A percentile compares a stretch with the other conserved stretches of the same genome.
Evolutionary conservation across 2,797 vertebrate species (phyloP).

Genomic region (Acipenser oxyrinchus): DNA sequence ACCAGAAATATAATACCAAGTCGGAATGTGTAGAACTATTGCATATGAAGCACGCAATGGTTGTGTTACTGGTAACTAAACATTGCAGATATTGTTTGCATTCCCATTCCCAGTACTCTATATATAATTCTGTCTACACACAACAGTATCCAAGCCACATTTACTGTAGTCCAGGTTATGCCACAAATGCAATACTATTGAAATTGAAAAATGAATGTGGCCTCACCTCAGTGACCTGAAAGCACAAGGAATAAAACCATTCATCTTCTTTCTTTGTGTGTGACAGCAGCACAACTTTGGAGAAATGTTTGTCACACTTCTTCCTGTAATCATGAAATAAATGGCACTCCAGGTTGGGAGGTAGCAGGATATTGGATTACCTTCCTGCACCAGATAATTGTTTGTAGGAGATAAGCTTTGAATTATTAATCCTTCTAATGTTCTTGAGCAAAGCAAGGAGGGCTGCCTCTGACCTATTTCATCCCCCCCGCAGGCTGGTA

Average conservation of each 20-base stretch:
- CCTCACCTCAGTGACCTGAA: slow-evolving; percentile 52
- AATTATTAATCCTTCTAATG: slow-evolving; percentile 80
- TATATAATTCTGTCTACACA: too few species aligned
- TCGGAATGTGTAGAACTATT: too few species aligned
- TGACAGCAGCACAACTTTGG: slow-evolving; percentile 38
- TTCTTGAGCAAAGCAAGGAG: slow-evolving; percentile 54
- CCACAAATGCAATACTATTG: too few species aligned
- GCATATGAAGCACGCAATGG: too few species aligned
- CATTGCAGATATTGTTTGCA: too few species aligned
- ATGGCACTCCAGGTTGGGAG: slow-evolving; percentile 53
- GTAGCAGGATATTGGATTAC: slow-evolving; percentile 76
- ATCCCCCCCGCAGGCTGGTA: slow-evolving; percentile 35
- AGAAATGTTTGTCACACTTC: slow-evolving; percentile 26
- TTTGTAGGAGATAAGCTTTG: slow-evolving; percentile 74
- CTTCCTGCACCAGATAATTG: slow-evolving; percentile 73
- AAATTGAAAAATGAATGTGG: slow-evolving; percentile 4
- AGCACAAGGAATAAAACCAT: slow-evolving; percentile 57
- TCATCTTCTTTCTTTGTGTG: slow-evolving; percentile 46
- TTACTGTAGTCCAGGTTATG: too few species aligned
- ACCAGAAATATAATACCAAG: too few species aligned
- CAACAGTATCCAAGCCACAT: too few species aligned
- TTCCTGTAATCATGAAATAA: slow-evolving; percentile 45
- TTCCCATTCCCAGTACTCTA: too few species aligned
- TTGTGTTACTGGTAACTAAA: too few species aligned
- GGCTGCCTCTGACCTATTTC: slow-evolving; percentile 55